phyloP scores from a whole-genome alignment of 1,140 invertebrate genomes.

The Megathymus violae region DNA sequence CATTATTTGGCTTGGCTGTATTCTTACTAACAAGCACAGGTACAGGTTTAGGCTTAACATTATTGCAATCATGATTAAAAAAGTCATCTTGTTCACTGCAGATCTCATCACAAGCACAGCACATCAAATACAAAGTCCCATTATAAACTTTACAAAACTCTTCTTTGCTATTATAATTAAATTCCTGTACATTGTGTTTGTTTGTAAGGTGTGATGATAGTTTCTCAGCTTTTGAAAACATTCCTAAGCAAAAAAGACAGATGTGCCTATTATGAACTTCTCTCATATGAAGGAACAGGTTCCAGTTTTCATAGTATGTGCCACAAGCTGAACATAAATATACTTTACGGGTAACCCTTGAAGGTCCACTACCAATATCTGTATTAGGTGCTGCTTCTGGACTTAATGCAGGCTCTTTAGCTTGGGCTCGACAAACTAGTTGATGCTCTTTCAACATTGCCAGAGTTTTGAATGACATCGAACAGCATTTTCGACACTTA shows the following conservation, averaged over 20 bases:
- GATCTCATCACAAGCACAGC: constrained; percentile 90
- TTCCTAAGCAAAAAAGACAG: constrained; percentile 90
- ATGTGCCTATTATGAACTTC: constrained; percentile 90
- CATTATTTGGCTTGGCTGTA: constrained; percentile 62
- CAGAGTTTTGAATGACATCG: constrained; percentile 85
- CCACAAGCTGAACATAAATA: constrained; percentile 91
- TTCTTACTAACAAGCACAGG: constrained; percentile 77
- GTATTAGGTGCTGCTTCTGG: constrained; percentile 63
- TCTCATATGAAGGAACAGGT: constrained; percentile 91
- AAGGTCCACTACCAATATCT: constrained; percentile 77
- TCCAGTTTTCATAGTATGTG: constrained; percentile 93
- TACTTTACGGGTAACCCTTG: constrained; percentile 88
- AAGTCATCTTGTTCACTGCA: constrained; percentile 89
- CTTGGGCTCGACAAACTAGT: constrained; percentile 82
- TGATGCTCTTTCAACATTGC: constrained; percentile 86
- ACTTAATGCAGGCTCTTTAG: constrained; percentile 66
- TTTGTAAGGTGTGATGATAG: constrained; percentile 89
- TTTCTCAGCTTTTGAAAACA: constrained; percentile 91
- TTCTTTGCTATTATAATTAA: constrained; percentile 85
- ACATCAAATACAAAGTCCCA: constrained; percentile 89
- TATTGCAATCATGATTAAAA: constrained; percentile 87
- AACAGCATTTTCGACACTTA: constrained; percentile 87
- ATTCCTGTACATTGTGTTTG: constrained; percentile 89
- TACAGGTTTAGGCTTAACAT: constrained; percentile 76
- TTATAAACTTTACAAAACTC: constrained; percentile 86